Evolutionary conservation across 2,888 invertebrate species (phyloP).

Genomic region (Timema cristinae): DNA sequence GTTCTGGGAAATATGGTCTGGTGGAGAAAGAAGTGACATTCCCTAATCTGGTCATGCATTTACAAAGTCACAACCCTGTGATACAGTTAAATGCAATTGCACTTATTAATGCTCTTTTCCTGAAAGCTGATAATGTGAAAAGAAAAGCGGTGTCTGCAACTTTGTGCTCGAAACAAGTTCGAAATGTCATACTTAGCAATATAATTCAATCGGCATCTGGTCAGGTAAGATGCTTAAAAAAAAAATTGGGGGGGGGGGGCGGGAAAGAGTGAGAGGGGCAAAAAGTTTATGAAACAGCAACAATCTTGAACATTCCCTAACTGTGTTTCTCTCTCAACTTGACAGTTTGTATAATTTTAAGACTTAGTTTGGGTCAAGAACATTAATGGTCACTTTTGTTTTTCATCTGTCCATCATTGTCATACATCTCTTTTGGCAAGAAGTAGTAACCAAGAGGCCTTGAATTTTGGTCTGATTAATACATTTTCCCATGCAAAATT

Average conservation of each 20-base stretch:
- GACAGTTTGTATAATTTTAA: too few species aligned
- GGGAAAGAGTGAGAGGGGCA: too few species aligned
- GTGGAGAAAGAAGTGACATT: conserved; percentile 87
- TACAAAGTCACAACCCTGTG: conserved; percentile 68
- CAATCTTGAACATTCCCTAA: too few species aligned
- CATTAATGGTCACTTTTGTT: too few species aligned
- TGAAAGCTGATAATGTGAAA: conserved; percentile 74
- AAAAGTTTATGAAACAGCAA: too few species aligned
- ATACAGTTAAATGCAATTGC: conserved; percentile 94
- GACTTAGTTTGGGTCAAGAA: too few species aligned
- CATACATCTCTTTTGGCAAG: too few species aligned
- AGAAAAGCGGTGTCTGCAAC: conserved; percentile 72
- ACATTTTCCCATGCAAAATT: too few species aligned
- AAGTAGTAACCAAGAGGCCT: too few species aligned
- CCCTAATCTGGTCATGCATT: conserved; percentile 73
- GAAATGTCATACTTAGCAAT: conserved; percentile 77
- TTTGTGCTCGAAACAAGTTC: conserved; percentile 79
- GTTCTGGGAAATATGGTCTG: conserved; percentile 73
- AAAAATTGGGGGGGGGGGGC: not conserved
- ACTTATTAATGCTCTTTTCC: conserved; percentile 85
- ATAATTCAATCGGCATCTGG: conserved; percentile 64
- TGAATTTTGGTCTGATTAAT: too few species aligned
- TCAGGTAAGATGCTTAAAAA: conserved; percentile 41
- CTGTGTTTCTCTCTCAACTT: too few species aligned
- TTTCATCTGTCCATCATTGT: too few species aligned